Percentiles rank a stretch among this genome's conserved stretches.
Evolutionary conservation across 2,888 invertebrate genomes (phyloP).

Genomic region (Macrosoma leucophasiata): DNA sequence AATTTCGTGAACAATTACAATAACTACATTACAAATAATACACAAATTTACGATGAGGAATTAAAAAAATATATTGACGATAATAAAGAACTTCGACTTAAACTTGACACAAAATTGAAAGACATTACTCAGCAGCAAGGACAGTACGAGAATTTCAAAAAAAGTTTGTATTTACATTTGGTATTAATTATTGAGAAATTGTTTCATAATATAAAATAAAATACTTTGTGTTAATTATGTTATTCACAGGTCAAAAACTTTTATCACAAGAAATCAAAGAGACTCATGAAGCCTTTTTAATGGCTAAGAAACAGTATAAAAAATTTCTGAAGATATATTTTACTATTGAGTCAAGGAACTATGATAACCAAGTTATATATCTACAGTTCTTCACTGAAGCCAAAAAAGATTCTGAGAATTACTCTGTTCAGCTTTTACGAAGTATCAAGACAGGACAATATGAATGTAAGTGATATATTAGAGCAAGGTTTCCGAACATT

Average conservation of each 20-base stretch:
- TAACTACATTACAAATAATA: no score
- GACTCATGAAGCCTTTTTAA: constrained; percentile 64
- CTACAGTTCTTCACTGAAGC: constrained; percentile 63
- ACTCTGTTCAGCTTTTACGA: constrained; percentile 44
- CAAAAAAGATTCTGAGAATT: constrained; percentile 55
- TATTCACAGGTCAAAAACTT: constrained; percentile 53
- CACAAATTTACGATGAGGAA: constrained; percentile 44
- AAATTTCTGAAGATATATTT: constrained; percentile 60
- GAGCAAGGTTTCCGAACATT: no score
- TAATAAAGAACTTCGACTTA: constrained; percentile 45
- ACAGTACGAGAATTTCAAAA: constrained; percentile 51
- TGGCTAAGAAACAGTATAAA: constrained; percentile 65
- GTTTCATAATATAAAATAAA: no score
- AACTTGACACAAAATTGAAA: constrained; percentile 45
- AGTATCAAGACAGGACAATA: constrained; percentile 43
- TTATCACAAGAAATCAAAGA: constrained; percentile 61
- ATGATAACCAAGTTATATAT: constrained; percentile 44
- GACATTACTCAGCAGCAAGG: constrained; percentile 40
- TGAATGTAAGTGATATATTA: constrained; percentile 54
- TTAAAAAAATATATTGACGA: constrained; percentile 40
- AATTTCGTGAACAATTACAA: no score
- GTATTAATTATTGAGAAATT: no score
- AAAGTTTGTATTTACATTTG: no score
- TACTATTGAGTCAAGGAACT: constrained; percentile 47
- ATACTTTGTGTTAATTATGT: constrained; percentile 1